Evolutionary conservation across 64 coral and sea anemone species (phyloP).

Genomic region (Montipora cactus): DNA sequence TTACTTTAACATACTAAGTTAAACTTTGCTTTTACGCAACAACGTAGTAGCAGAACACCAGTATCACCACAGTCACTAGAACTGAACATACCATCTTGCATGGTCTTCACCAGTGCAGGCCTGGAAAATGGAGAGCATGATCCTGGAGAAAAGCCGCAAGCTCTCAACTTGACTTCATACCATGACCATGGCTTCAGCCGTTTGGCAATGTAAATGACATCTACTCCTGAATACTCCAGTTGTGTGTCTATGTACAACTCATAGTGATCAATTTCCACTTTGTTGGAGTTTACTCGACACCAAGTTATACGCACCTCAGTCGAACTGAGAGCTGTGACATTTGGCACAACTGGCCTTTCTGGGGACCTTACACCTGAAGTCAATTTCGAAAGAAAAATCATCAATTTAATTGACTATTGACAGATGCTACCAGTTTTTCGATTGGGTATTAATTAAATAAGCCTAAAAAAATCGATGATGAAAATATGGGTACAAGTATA

Average conservation of each 20-base stretch:
- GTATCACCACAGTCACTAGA: not conserved
- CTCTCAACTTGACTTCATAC: slow-evolving; percentile 89
- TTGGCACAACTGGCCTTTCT: slow-evolving; percentile 88
- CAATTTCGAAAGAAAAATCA: no score
- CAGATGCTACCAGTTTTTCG: no score
- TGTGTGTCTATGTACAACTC: slow-evolving; percentile 90
- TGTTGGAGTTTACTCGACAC: slow-evolving; percentile 94
- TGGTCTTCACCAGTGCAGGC: slow-evolving; percentile 59
- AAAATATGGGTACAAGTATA: no score
- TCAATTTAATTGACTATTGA: no score
- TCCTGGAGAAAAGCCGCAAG: slow-evolving; percentile 82
- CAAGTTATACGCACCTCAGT: slow-evolving; percentile 84
- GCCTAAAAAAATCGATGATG: no score
- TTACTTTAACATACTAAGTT: no score
- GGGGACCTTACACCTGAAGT: slow-evolving; percentile 63
- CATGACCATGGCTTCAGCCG: slow-evolving; percentile 77
- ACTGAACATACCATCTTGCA: slow-evolving; percentile 66
- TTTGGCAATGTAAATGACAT: slow-evolving; percentile 89
- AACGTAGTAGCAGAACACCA: no score
- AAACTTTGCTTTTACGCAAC: no score
- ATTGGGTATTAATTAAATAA: no score
- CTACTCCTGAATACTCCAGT: slow-evolving; percentile 92
- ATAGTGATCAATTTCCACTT: slow-evolving; percentile 91
- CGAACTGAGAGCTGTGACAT: slow-evolving; percentile 82
- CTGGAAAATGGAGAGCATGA: slow-evolving; percentile 82